Percentiles rank a stretch among this genome's conserved stretches.
Conservation (phyloP, 2,113 vertebrate genomes). For the Spermophilus dauricus region DNA sequence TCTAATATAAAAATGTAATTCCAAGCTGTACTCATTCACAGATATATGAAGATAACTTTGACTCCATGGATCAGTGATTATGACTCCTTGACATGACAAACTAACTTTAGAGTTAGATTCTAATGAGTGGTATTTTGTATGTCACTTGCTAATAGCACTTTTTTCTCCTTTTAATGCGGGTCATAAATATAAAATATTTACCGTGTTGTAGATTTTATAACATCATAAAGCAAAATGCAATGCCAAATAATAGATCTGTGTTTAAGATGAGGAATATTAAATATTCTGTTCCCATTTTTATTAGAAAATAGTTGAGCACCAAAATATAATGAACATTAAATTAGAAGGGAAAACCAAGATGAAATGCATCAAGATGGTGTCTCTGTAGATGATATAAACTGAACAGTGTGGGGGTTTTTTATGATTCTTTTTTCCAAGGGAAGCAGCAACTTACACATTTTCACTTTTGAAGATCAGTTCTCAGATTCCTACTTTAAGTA, state of each 20-base stretch:
- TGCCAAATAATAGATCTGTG: neutral
- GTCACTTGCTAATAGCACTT: neutral
- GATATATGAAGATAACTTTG: neutral
- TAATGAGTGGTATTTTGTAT: neutral
- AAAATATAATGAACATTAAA: neutral
- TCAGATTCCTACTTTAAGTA: neutral
- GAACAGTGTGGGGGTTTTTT: neutral
- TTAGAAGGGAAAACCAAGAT: neutral
- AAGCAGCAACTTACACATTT: neutral
- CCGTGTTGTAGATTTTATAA: neutral
- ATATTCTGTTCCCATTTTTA: neutral
- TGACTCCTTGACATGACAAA: neutral
- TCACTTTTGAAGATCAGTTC: neutral
- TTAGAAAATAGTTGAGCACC: neutral
- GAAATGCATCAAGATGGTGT: neutral
- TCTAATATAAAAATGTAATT: constrained; percentile 10
- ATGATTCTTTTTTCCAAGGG: neutral
- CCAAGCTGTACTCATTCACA: neutral
- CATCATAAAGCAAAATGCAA: neutral
- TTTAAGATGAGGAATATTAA: neutral
- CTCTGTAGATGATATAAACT: neutral
- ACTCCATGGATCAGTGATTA: neutral
- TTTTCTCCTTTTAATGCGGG: neutral
- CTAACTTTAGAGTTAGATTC: neutral
- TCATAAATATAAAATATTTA: neutral